A percentile compares a stretch with the other conserved stretches of the same genome.
These are phyloP conservation scores for Ranitomeya variabilis DNA, from an alignment of 2,113 vertebrate species.

Conservation along the genomic window DNA sequence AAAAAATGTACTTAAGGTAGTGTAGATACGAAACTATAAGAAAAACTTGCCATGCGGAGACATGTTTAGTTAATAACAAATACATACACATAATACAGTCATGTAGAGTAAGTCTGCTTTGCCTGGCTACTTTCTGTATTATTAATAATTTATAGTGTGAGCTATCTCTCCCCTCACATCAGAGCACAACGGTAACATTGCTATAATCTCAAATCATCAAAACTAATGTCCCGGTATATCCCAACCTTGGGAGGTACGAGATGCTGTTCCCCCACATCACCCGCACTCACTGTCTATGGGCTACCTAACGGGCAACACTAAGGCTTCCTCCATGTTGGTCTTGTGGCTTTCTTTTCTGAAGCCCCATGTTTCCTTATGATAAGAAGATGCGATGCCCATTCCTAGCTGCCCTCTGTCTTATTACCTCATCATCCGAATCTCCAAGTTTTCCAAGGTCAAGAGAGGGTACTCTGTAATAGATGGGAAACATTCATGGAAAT, in stretches of 20 bases:
- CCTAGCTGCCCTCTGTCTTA: background rate
- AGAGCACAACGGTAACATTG: too few species aligned
- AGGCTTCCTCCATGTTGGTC: background rate
- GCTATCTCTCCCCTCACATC: too few species aligned
- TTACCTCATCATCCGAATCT: conserved; percentile 79
- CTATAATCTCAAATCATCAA: too few species aligned
- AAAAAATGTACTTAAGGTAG: background rate
- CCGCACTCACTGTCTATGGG: too few species aligned
- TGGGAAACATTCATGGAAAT: background rate
- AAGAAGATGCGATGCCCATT: background rate
- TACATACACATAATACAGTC: too few species aligned
- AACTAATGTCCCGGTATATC: too few species aligned
- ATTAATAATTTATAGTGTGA: too few species aligned
- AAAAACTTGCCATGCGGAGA: background rate
- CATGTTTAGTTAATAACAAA: background rate
- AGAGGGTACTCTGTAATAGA: conserved; percentile 73
- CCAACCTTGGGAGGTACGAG: too few species aligned
- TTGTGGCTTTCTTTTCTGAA: background rate
- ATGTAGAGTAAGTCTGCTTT: too few species aligned
- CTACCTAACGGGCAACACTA: background rate
- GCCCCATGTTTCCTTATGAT: background rate
- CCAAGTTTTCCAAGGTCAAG: conserved; percentile 73
- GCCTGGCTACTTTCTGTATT: too few species aligned
- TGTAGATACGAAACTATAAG: background rate
- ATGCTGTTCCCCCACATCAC: too few species aligned